Conservation (phyloP, 2,797 vertebrate genomes). For the Macrochelys suwanniensis region DNA sequence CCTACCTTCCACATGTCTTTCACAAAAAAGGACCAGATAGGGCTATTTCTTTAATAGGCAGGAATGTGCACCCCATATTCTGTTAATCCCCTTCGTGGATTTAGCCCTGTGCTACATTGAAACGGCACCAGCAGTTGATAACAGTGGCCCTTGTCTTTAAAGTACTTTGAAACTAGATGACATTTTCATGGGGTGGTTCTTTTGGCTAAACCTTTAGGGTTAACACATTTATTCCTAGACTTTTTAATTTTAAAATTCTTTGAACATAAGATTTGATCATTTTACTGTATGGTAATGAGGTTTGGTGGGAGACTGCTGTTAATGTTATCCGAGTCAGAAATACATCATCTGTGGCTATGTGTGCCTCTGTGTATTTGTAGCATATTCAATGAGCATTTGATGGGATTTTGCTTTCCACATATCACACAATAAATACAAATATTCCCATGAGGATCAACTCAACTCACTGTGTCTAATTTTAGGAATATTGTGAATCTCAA, state of each 20-base stretch:
- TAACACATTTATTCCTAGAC: not conserved
- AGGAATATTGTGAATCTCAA: not conserved
- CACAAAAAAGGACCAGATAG: not conserved
- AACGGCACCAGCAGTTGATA: not conserved
- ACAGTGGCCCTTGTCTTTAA: not conserved
- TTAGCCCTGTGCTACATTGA: accelerated
- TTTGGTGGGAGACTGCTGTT: not conserved
- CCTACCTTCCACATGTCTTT: accelerated
- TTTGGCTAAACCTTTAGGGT: not conserved
- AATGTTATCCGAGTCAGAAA: not conserved
- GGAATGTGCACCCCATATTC: not conserved
- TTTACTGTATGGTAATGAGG: not conserved
- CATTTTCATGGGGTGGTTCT: not conserved
- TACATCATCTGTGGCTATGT: accelerated
- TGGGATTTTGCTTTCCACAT: not conserved
- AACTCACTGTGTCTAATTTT: constrained; percentile 23
- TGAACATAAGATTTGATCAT: not conserved
- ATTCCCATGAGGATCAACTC: not conserved
- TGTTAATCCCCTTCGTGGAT: not conserved
- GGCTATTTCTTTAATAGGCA: not conserved
- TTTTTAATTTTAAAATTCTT: not conserved
- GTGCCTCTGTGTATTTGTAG: not conserved
- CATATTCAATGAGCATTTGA: not conserved
- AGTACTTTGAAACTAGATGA: not conserved
- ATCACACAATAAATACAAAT: not conserved